These are phyloP conservation scores for Montipora cactus DNA, from an alignment of 64 coral and sea anemone genomes.

Conservation along the genomic window DNA sequence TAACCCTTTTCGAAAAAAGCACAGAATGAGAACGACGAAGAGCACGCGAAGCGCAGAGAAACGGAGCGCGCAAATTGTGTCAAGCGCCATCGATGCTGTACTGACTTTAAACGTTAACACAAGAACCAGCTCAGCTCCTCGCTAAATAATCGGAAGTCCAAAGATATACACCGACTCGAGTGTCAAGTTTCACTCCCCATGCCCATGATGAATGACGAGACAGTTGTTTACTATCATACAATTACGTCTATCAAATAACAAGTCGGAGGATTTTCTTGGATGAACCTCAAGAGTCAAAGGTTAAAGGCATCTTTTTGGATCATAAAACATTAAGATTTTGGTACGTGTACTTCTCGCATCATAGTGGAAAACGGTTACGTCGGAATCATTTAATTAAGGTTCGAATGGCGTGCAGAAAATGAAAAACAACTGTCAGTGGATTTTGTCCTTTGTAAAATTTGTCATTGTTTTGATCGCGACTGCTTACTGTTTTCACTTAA, in stretches of 20 bases:
- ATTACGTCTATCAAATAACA: slow-evolving; percentile 25
- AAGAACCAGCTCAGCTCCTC: not conserved
- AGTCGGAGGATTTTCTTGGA: not conserved
- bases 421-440: too few species aligned
- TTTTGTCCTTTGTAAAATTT: too few species aligned
- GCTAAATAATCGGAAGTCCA: slow-evolving; percentile 30
- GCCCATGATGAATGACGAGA: not conserved
- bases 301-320: too few species aligned
- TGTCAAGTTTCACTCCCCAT: slow-evolving; percentile 30
- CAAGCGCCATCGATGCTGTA: not conserved
- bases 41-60: not conserved
- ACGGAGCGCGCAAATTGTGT: not conserved
- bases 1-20: slow-evolving; percentile 3
- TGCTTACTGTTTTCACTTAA: too few species aligned
- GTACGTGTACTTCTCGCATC: too few species aligned
- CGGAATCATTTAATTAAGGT: too few species aligned
- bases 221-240: not conserved
- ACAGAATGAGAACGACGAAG: slow-evolving; percentile 41
- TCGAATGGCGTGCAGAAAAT: too few species aligned
- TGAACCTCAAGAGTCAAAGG: too few species aligned
- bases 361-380: too few species aligned
- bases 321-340: too few species aligned
- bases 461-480: too few species aligned
- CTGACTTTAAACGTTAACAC: not conserved
- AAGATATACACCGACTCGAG: slow-evolving; percentile 15